Percentiles rank a stretch among this genome's conserved stretches.
These are phyloP conservation scores for Prionailurus viverrinus DNA, from an alignment of 2,113 vertebrate species.

Conservation along the genomic window DNA sequence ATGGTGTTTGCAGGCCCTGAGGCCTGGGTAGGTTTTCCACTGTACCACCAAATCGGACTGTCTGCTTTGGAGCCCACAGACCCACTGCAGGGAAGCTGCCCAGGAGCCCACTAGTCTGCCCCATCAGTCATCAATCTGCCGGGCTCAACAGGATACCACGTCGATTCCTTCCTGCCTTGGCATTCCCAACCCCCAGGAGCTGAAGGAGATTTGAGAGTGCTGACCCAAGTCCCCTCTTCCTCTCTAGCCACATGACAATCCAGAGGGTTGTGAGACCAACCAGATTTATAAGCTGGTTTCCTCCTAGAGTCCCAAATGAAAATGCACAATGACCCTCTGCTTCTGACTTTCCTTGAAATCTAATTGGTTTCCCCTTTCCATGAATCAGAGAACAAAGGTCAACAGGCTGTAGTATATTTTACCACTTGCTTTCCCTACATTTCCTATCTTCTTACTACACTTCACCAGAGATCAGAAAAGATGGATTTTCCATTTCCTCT, in stretches of 20 bases:
- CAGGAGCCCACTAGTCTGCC: neutral
- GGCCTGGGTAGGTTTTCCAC: neutral
- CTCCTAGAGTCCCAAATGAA: neutral
- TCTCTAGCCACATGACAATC: neutral
- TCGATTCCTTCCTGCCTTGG: neutral
- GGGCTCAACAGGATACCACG: neutral
- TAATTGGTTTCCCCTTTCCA: neutral
- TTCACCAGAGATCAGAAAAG: neutral
- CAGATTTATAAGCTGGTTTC: neutral
- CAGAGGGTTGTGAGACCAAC: neutral
- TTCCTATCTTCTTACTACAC: neutral
- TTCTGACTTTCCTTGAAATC: neutral
- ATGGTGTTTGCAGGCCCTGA: neutral
- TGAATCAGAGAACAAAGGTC: neutral
- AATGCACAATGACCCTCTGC: neutral
- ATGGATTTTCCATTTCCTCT: neutral
- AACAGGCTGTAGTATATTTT: neutral
- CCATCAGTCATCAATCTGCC: neutral
- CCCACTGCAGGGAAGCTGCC: neutral
- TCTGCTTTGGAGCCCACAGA: neutral
- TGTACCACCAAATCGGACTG: neutral
- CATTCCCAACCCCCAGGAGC: neutral
- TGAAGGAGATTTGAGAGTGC: neutral
- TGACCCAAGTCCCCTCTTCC: neutral
- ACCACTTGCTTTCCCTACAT: neutral